These are phyloP conservation scores for Polydrusus tereticollis DNA, from an alignment of 2,888 invertebrate species.

Conservation along the genomic window DNA sequence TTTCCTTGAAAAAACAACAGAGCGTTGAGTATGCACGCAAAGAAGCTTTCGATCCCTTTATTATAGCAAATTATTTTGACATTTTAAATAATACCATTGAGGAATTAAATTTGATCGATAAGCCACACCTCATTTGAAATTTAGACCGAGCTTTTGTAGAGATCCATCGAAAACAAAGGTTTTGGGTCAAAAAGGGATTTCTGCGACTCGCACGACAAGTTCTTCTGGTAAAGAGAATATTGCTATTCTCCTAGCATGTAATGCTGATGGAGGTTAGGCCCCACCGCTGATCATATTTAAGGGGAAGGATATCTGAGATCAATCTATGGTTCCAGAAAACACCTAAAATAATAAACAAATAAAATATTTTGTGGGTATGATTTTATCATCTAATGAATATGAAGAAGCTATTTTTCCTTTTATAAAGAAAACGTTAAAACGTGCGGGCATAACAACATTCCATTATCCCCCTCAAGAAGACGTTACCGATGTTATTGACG, in stretches of 20 bases:
- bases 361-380: no score
- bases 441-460: neutral
- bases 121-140: constrained; percentile 20
- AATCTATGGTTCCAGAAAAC: no score
- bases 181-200: no score
- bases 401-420: neutral
- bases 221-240: no score
- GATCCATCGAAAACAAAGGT: no score
- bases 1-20: constrained; percentile 24
- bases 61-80: constrained; percentile 28
- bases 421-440: neutral
- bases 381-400: neutral
- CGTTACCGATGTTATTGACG: neutral
- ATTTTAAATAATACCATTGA: constrained; percentile 19
- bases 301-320: no score
- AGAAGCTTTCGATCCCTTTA: constrained; percentile 26
- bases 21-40: constrained; percentile 29
- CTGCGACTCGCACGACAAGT: no score
- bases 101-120: neutral
- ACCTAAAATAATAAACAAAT: no score
- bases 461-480: neutral
- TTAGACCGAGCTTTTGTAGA: no score
- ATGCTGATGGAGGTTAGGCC: no score
- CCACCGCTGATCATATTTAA: no score
- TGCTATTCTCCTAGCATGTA: no score